A percentile compares a stretch with the other conserved stretches of the same genome.
Conservation (phyloP, 2,113 vertebrate species). For the Sterna hirundo region DNA sequence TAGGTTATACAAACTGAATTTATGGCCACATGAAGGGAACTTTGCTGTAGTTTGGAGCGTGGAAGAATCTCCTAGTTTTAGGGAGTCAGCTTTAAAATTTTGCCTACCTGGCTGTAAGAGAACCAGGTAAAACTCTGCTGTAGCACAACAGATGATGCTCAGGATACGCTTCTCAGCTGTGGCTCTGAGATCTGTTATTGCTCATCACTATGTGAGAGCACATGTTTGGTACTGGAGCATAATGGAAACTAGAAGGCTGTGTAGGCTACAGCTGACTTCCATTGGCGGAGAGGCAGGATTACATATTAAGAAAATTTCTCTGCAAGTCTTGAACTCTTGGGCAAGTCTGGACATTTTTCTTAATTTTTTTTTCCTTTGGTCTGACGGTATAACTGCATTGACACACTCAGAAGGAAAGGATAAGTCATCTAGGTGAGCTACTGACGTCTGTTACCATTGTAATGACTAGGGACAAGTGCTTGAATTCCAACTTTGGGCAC, state of each 20-base stretch:
- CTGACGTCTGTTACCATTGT: neutral
- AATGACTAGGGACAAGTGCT: neutral
- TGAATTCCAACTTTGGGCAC: neutral
- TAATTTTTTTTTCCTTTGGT: neutral
- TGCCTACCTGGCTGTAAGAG: neutral
- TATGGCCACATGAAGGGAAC: neutral
- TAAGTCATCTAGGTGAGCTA: neutral
- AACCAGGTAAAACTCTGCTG: neutral
- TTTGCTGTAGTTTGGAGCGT: fast-evolving
- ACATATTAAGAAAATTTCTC: neutral
- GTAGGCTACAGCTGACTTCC: neutral
- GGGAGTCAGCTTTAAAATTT: neutral
- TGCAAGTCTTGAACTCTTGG: neutral
- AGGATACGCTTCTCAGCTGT: neutral
- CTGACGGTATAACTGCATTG: neutral
- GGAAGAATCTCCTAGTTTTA: neutral
- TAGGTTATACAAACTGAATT: neutral
- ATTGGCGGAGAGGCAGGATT: neutral
- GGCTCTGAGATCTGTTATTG: neutral
- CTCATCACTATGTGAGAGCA: neutral
- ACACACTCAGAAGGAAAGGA: neutral
- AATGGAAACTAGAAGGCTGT: neutral
- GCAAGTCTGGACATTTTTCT: neutral
- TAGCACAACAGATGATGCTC: neutral
- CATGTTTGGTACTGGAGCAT: neutral